Evolutionary conservation across 2,797 vertebrate species (phyloP).

Genomic region (Hafferia zeledoni): DNA sequence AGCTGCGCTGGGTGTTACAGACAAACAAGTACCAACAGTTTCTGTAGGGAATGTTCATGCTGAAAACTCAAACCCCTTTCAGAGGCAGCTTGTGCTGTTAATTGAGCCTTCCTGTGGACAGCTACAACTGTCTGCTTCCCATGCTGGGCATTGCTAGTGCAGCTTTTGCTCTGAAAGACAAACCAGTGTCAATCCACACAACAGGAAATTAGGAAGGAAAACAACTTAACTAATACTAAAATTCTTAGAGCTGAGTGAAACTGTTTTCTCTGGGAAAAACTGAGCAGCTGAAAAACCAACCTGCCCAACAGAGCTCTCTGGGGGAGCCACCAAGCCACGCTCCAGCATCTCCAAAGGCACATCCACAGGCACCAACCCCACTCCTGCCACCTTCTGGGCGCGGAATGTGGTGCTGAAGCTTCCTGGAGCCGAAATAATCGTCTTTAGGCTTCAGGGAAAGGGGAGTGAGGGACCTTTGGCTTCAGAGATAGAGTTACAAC

Average conservation of each 20-base stretch:
- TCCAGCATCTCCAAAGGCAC: not conserved
- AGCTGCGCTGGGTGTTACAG: not conserved
- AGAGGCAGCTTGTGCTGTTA: not conserved
- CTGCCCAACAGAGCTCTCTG: not conserved
- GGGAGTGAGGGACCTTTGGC: not conserved
- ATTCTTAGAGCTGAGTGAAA: not conserved
- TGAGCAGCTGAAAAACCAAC: not conserved
- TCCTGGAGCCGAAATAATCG: not conserved
- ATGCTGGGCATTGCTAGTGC: not conserved
- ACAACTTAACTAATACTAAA: not conserved
- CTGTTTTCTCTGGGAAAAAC: not conserved
- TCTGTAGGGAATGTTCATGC: not conserved
- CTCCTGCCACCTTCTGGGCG: not conserved
- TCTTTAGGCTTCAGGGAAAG: not conserved
- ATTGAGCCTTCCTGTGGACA: not conserved
- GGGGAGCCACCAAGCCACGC: not conserved
- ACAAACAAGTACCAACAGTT: not conserved
- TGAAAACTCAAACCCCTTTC: not conserved
- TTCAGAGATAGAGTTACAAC: not conserved
- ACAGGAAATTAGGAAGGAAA: not conserved
- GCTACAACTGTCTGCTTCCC: not conserved
- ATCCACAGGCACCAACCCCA: not conserved
- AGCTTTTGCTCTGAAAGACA: not conserved
- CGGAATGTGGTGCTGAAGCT: not conserved
- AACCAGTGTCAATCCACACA: not conserved